Evolutionary conservation across 1,140 invertebrate species (phyloP), one percentile per base, ranked within the genome.

Genomic region (Gonatopus flavifemur): DNA sequence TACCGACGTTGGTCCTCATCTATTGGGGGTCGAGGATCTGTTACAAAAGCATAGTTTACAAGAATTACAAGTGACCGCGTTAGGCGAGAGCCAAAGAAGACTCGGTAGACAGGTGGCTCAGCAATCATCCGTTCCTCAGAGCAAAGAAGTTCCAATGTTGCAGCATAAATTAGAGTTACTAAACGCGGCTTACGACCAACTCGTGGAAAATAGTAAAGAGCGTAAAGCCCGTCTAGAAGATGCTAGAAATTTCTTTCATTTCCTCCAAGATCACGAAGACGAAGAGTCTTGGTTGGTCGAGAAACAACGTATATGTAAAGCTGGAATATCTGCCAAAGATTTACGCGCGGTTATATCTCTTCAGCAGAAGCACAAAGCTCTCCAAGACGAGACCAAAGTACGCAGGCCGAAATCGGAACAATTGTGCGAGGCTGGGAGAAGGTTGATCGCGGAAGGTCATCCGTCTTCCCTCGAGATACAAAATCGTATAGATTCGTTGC

Each of bases 231-330:
- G 89, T 6, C 77, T 99, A 9, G 92, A 97, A 69, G 92, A 96
- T 55, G 93, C 94, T 0, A 82, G 93, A 52, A 91, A 93, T 64
- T 94, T 95, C 63, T 97, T 91, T 72, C 94, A 97, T 69, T 98
- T 98, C 75, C 80, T 98, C 41, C 89, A 94, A 82, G 93, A 96
- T 72, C 89, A 94, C 57, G 93, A 93, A 55, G 92, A 94, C 58
- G 94, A 96, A 75, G 93, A 94, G 78, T 88, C 91, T 0, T 97
- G 95, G 90, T 74, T 97, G 18, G 85, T 92, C 7, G 94, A 98
- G 64, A 95, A 96, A 64, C 90, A 96, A 66, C 80, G 92, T 9
- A 91, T 96, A 53, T 96, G 93, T 70, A 86, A 88, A 62, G 86
- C 91, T 5, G 91, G 90, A 10, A 88, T 96, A n/a, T 87, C 90